phyloP scores from a whole-genome alignment of 1,140 invertebrate genomes.

The Lordiphosa stackelbergi region DNA sequence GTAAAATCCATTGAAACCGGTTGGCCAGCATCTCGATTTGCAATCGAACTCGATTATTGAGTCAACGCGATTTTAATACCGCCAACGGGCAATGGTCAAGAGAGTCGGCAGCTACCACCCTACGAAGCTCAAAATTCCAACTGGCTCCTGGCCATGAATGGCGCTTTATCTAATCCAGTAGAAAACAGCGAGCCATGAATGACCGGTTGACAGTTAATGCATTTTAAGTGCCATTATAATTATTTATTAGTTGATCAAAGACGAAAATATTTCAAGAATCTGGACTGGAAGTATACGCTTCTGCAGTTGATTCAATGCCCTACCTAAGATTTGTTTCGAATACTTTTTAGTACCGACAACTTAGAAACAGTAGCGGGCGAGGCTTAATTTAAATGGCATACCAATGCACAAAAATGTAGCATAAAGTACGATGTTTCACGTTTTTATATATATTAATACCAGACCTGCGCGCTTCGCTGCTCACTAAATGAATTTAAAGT shows the following conservation, averaged over 20 bases:
- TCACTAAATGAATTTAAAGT: too few relatives aligned
- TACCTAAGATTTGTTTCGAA: too few relatives aligned
- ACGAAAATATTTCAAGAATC: slow-evolving; percentile 55
- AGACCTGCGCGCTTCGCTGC: too few relatives aligned
- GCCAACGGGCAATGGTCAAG: slow-evolving; percentile 40
- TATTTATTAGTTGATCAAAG: slow-evolving; percentile 51
- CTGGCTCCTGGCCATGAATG: slow-evolving; percentile 59
- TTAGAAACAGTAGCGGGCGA: too few relatives aligned
- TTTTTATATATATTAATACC: too few relatives aligned
- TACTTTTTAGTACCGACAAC: too few relatives aligned
- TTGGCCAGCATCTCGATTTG: slow-evolving; percentile 42
- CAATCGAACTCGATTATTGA: slow-evolving; percentile 44
- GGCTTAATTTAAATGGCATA: too few relatives aligned
- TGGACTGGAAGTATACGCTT: slow-evolving; percentile 16
- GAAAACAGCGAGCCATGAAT: slow-evolving; percentile 15
- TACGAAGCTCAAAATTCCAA: slow-evolving; percentile 36
- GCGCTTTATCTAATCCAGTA: slow-evolving; percentile 54
- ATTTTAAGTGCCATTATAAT: slow-evolving; percentile 51
- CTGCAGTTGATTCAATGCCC: not conserved
- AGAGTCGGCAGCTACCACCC: slow-evolving; percentile 16
- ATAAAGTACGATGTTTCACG: too few relatives aligned
- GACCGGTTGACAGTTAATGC: slow-evolving; percentile 18
- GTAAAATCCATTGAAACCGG: slow-evolving; percentile 32
- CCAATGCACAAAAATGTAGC: too few relatives aligned
- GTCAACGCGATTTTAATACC: slow-evolving; percentile 28